phyloP scores from a whole-genome alignment of 2,113 vertebrate species.

The Gopherus flavomarginatus region DNA sequence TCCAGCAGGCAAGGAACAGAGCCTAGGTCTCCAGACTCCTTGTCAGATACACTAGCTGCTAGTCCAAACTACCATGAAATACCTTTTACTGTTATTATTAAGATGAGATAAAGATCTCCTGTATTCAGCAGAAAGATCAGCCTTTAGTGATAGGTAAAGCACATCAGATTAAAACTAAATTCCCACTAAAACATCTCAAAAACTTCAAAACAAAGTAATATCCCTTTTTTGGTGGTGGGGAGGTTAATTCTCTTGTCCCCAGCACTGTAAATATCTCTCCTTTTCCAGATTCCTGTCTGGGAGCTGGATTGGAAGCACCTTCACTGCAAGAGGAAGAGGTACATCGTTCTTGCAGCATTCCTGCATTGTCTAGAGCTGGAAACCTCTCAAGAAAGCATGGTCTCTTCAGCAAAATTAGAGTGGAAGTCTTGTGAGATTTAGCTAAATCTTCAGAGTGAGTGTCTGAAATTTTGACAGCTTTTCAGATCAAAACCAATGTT shows the following conservation, averaged over 20 bases:
- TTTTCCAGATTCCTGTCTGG: not conserved
- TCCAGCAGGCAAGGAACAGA: not conserved
- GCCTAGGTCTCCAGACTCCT: not conserved
- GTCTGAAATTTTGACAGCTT: not conserved
- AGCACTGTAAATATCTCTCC: not conserved
- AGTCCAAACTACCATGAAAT: not conserved
- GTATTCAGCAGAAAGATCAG: not conserved
- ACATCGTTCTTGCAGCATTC: not conserved
- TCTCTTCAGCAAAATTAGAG: not conserved
- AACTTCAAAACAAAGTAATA: not conserved
- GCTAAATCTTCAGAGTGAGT: not conserved
- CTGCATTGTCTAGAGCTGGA: not conserved
- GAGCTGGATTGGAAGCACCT: not conserved
- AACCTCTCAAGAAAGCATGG: not conserved
- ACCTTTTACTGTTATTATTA: slow-evolving; percentile 2
- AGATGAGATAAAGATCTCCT: slow-evolving; percentile 23
- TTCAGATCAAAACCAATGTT: not conserved
- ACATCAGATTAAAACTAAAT: not conserved
- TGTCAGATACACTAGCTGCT: not conserved
- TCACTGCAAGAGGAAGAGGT: not conserved
- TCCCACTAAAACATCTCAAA: not conserved
- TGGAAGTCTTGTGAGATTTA: not conserved
- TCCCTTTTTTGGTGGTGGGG: not conserved
- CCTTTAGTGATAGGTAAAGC: slow-evolving; percentile 21
- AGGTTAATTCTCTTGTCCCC: slow-evolving; percentile 3